These are phyloP conservation scores for Andrena trimmerana DNA, from an alignment of 2,888 invertebrate genomes.

Conservation along the genomic window DNA sequence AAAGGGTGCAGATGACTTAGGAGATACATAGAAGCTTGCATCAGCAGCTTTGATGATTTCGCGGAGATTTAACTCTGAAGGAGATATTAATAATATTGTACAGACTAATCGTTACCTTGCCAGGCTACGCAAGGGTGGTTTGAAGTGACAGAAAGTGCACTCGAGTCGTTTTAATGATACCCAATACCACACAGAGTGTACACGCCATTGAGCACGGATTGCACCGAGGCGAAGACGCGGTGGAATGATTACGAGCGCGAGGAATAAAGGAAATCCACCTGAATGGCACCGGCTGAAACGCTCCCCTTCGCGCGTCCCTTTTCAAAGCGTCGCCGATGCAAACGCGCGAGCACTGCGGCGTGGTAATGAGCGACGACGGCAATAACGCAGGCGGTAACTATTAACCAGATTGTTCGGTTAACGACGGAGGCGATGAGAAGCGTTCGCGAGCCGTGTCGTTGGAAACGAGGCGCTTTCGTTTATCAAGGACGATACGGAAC, in stretches of 20 bases:
- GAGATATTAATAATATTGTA: too few relatives aligned
- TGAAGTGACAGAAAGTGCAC: too few relatives aligned
- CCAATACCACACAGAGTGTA: too few relatives aligned
- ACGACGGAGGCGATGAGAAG: constrained; percentile 62
- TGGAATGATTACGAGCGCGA: constrained; percentile 8
- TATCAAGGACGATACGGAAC: constrained; percentile 57
- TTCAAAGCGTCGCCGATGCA: constrained; percentile 31
- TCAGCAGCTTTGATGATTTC: not conserved
- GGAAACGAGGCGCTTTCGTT: constrained; percentile 60
- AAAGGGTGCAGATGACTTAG: not conserved
- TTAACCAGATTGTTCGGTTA: constrained; percentile 61
- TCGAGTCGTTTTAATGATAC: too few relatives aligned
- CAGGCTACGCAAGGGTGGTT: too few relatives aligned
- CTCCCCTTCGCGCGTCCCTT: constrained; percentile 33
- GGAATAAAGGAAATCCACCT: constrained; percentile 26
- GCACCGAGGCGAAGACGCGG: not conserved
- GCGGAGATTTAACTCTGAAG: too few relatives aligned
- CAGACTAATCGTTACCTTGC: too few relatives aligned
- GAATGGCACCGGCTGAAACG: constrained; percentile 47
- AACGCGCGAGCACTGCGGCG: constrained; percentile 41
- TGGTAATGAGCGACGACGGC: constrained; percentile 55
- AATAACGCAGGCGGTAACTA: constrained; percentile 63
- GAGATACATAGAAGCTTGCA: not conserved
- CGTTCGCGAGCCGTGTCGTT: constrained; percentile 52
- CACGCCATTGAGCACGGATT: not conserved